Evolutionary conservation across 2,888 invertebrate species (phyloP), one percentile per base, ranked within the genome.

Genomic region (Microdon myrmicae): DNA sequence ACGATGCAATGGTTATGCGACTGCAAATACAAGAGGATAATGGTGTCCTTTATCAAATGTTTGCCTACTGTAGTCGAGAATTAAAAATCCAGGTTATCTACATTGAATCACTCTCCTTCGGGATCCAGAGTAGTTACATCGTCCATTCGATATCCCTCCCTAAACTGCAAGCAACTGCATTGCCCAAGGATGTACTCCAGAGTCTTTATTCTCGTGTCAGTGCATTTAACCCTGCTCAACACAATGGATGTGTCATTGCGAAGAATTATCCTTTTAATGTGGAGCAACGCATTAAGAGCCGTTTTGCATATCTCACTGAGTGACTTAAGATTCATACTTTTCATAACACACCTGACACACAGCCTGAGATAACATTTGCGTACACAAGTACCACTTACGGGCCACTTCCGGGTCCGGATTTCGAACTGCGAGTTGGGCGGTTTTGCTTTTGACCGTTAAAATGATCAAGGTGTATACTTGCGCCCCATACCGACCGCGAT

Each of bases 401-500:
- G 8, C 22, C 17, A 47, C 14, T 22, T 56, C 9, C n/a, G 23
- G 4, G 29, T 41, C 20, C 10, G 25, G 20, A 10, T 5, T 8
- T 2, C 5, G 4, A 22, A 19, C 31, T 16, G 23, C 3, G 35
- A 44, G 35, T 44, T 23, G 12, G 16, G n/a, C n/a, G n/a, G n/a
- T n/a, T n/a, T n/a, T n/a, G n/a, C n/a, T n/a, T 39, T 45, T 37
- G 41, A 37, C 13, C 17, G 22, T 56, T 35, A 38, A 53, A 47
- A 31, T 58, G 58, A 58, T 64, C 64, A 64, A 64, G 53, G 64
- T 64, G 61, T 56, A 64, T 64, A 17, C 23, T 44, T 13, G 16
- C 43, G 20, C 29, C 34, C 25, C 20, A 9, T 9, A 25, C 14
- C 28, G 5, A 3, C 26, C 2, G 10, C 20, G n/a, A 48, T 39